These are phyloP conservation scores for Portunus trituberculatus DNA, from an alignment of 1,140 invertebrate species.

Conservation along the genomic window DNA sequence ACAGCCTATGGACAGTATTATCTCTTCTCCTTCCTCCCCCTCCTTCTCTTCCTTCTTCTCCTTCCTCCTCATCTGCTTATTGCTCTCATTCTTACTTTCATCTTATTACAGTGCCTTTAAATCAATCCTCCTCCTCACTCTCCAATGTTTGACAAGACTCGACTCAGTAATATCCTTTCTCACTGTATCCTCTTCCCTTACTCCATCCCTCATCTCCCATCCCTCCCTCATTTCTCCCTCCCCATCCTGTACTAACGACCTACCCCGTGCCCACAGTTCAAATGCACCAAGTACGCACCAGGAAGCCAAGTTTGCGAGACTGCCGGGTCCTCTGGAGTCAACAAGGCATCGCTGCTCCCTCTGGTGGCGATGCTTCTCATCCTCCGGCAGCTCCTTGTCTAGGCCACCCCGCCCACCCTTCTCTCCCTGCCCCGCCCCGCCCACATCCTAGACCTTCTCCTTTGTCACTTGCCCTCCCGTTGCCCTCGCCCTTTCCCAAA, in stretches of 20 bases:
- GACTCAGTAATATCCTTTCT: background rate
- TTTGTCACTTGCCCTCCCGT: background rate
- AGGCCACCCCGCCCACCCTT: background rate
- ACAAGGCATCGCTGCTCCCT: background rate
- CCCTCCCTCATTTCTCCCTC: background rate
- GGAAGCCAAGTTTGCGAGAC: conserved; percentile 53
- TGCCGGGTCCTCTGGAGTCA: conserved; percentile 32
- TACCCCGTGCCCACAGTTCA: conserved; percentile 30
- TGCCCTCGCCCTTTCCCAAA: background rate
- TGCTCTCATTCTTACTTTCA: background rate
- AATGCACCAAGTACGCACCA: conserved; percentile 59
- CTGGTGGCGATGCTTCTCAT: background rate
- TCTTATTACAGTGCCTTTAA: background rate
- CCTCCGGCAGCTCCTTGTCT: conserved; percentile 32
- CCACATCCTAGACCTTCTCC: background rate
- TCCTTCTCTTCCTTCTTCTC: background rate
- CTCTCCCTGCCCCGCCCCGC: background rate
- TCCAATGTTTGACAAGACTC: too few species aligned
- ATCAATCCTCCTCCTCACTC: background rate
- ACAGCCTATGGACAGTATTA: too few species aligned
- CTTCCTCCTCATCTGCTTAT: background rate
- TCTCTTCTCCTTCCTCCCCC: background rate
- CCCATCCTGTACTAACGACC: background rate
- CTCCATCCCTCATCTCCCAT: background rate
- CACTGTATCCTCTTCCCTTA: background rate